Evolutionary conservation across 2,888 invertebrate genomes (phyloP).

Genomic region (Mechanitis mazaeus): DNA sequence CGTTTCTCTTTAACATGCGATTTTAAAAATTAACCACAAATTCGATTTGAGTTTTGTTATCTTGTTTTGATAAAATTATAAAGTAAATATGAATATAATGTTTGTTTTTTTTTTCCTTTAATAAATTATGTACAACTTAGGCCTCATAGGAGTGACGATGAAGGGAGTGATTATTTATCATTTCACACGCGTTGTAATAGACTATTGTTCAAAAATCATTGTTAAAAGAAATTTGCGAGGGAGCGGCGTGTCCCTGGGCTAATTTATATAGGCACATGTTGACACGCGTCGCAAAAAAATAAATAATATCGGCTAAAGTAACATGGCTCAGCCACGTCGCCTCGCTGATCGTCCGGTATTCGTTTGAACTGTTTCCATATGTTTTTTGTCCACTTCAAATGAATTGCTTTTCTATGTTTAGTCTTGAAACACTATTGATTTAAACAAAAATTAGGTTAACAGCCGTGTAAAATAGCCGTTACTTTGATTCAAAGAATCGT

Average conservation of each 20-base stretch:
- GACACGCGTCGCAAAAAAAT: conserved; percentile 69
- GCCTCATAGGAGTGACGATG: conserved; percentile 19
- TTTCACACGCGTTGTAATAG: conserved; percentile 67
- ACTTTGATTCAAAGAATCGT: conserved; percentile 34
- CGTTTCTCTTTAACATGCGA: no score
- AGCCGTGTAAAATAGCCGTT: conserved; percentile 41
- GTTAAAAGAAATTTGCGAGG: conserved; percentile 69
- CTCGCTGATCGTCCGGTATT: conserved; percentile 48
- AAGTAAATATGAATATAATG: no score
- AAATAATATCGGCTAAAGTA: conserved; percentile 58
- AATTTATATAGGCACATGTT: conserved; percentile 74
- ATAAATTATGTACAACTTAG: conserved; percentile 31
- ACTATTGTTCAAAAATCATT: conserved; percentile 70
- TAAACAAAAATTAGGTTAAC: conserved; percentile 48
- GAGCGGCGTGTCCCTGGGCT: conserved; percentile 67
- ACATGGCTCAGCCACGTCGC: conserved; percentile 63
- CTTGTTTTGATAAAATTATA: conserved; percentile 1
- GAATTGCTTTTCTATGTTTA: conserved; percentile 44
- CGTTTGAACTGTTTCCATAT: conserved; percentile 45
- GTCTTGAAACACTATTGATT: conserved; percentile 13
- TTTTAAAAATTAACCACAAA: no score
- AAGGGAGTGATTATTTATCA: conserved; percentile 63
- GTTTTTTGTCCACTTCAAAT: conserved; percentile 52
- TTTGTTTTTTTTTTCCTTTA: no score
- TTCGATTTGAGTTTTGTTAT: no score